Evolutionary conservation across 2,797 vertebrate genomes (phyloP), one percentile per base, ranked within the genome.

Genomic region (Taeniopygia guttata): DNA sequence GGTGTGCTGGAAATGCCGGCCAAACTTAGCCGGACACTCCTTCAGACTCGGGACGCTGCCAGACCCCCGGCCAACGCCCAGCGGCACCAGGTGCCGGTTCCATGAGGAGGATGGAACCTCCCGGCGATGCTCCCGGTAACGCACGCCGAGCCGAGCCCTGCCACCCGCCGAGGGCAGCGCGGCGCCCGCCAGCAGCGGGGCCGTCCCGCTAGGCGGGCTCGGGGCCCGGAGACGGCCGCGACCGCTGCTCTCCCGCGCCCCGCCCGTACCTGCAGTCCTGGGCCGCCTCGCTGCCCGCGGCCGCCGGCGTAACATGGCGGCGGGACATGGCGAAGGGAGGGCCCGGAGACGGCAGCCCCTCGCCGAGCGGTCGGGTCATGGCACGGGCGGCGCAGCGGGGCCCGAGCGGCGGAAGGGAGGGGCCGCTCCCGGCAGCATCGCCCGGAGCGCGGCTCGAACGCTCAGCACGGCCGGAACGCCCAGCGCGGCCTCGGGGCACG

Each of bases 261-360:
- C 30, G 16, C 26, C 59, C 16, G 7, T 95, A 95, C 93, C 95
- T 95, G 56, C 69, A 32, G 19, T 49, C 69, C n/a, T 49, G 89
- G 11, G 66, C 36, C 36, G 22, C 26, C 56, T 66, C 87, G 54
- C 21, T 59, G 36, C 25, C 66, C 59, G 89, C 59, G 23, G 77
- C 66, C 59, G 62, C 40, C 55, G 68, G 76, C 73, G 40, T 70
- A 94, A 96, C 91, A 95, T 96, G 95, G 95, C 95, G 95, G 19
- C 90, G 84, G 77, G 78, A 70, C 40, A 84, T 55, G 45, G 54
- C 51, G 49, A 43, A 89, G 54, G 87, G 40, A 27, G 74, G 74
- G 45, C 54, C 32, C 27, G 46, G 67, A 12, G 83, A 68, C n/a
- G 63, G 67, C 72, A 81, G 75, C 25, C 91, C 93, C 49, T 67